Evolutionary conservation across 2,797 vertebrate genomes (phyloP).

Genomic region (Galago senegalensis): DNA sequence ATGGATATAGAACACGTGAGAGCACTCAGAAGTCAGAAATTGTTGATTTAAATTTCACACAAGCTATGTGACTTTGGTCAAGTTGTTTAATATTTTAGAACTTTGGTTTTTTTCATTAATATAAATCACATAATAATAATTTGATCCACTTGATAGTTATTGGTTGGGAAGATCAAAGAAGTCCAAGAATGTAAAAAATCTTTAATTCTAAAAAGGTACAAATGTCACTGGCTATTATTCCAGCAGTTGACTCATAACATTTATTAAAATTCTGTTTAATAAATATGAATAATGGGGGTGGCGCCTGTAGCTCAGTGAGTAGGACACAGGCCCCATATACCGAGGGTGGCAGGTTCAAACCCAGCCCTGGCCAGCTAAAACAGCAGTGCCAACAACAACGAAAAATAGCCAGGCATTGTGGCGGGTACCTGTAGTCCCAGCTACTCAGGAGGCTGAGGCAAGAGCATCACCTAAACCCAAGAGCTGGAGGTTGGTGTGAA

Average conservation of each 20-base stretch:
- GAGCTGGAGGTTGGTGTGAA: too few relatives aligned
- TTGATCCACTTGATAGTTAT: background rate
- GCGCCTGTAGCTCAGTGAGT: too few relatives aligned
- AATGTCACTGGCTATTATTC: background rate
- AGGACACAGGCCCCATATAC: too few relatives aligned
- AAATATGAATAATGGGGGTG: background rate
- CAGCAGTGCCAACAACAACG: too few relatives aligned
- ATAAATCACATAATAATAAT: slow-evolving; percentile 18
- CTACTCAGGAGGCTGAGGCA: too few relatives aligned
- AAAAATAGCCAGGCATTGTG: too few relatives aligned
- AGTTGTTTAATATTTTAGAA: slow-evolving; percentile 34
- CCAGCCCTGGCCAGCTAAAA: too few relatives aligned
- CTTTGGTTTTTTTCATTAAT: background rate
- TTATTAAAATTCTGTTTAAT: background rate
- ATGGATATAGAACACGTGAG: background rate
- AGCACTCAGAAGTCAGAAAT: background rate
- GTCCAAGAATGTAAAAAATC: slow-evolving; percentile 36
- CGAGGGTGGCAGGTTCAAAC: too few relatives aligned
- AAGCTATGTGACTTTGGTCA: slow-evolving; percentile 5
- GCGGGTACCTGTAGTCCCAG: too few relatives aligned
- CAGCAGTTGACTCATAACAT: background rate
- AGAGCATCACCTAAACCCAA: too few relatives aligned
- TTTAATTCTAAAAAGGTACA: slow-evolving; percentile 33
- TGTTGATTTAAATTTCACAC: background rate
- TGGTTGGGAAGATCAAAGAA: background rate